These are phyloP conservation scores for Phrynosoma blainvillii DNA, from an alignment of 2,113 vertebrate genomes.

Conservation along the genomic window DNA sequence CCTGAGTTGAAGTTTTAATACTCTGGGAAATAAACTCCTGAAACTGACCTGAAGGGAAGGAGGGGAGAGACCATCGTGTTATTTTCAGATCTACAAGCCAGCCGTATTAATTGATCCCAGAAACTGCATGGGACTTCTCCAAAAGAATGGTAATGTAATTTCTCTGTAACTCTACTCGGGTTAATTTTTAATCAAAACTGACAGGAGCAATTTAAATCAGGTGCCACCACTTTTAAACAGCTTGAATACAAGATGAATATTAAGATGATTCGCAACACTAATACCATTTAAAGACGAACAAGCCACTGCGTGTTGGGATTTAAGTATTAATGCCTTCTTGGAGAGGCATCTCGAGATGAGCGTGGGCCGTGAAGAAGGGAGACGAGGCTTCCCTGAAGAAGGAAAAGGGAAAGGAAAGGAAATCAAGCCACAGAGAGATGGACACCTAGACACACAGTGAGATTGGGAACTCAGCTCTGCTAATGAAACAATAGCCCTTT, in stretches of 20 bases:
- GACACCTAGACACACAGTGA: accelerated
- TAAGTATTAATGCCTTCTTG: constrained; percentile 65
- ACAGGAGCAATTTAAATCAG: constrained; percentile 79
- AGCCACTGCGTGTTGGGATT: constrained; percentile 62
- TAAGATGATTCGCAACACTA: constrained; percentile 62
- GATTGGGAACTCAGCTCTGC: background rate
- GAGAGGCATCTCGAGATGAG: constrained; percentile 32
- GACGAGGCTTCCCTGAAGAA: constrained; percentile 6
- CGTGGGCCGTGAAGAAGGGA: too few species aligned
- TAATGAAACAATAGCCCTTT: background rate
- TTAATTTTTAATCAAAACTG: constrained; percentile 82
- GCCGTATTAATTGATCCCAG: constrained; percentile 77
- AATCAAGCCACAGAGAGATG: background rate
- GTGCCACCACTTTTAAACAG: constrained; percentile 61
- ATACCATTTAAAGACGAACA: constrained; percentile 56
- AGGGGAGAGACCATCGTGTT: background rate
- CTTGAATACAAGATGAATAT: constrained; percentile 53
- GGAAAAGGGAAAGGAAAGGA: background rate
- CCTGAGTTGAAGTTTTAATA: too few species aligned
- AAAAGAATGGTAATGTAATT: constrained; percentile 78
- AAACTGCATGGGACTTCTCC: constrained; percentile 75
- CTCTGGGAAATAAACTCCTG: too few species aligned
- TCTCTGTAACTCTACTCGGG: constrained; percentile 73
- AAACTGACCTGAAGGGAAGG: background rate
- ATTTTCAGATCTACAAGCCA: constrained; percentile 52